Conservation (phyloP, 2,888 invertebrate genomes). For the Polyommatus iphigenia region DNA sequence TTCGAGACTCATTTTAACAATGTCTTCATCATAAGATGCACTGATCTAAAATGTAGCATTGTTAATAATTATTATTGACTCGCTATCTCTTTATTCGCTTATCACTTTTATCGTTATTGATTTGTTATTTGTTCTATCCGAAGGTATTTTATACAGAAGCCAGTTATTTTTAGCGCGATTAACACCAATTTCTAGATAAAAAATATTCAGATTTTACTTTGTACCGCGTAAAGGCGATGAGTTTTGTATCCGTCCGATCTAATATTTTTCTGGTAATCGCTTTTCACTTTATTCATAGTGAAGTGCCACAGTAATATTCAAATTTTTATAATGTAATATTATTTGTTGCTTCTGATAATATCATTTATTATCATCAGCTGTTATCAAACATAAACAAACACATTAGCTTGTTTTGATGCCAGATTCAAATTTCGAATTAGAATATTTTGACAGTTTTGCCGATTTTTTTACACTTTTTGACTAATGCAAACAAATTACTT, state of each 20-base stretch:
- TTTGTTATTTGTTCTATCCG: constrained; percentile 54
- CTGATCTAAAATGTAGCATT: constrained; percentile 44
- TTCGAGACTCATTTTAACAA: constrained; percentile 28
- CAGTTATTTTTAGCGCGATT: background rate
- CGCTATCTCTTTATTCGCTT: constrained; percentile 41
- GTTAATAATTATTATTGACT: constrained; percentile 44
- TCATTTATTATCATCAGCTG: too few species aligned
- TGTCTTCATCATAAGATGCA: constrained; percentile 32
- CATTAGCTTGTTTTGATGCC: too few species aligned
- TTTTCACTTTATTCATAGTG: background rate
- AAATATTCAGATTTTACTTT: background rate
- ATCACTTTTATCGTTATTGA: constrained; percentile 49
- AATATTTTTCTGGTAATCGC: background rate
- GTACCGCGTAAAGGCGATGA: background rate
- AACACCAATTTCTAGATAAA: background rate
- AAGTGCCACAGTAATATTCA: too few species aligned
- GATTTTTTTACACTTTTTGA: too few species aligned
- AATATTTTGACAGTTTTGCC: too few species aligned
- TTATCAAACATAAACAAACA: too few species aligned
- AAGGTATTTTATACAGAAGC: constrained; percentile 47
- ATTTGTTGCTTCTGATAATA: too few species aligned
- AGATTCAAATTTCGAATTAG: too few species aligned
- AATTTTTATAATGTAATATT: too few species aligned
- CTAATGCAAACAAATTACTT: too few species aligned
- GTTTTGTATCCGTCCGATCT: background rate